Evolutionary conservation across 2,797 vertebrate species (phyloP), one percentile per base, ranked within the genome.

Genomic region (Aldrovandia affinis): DNA sequence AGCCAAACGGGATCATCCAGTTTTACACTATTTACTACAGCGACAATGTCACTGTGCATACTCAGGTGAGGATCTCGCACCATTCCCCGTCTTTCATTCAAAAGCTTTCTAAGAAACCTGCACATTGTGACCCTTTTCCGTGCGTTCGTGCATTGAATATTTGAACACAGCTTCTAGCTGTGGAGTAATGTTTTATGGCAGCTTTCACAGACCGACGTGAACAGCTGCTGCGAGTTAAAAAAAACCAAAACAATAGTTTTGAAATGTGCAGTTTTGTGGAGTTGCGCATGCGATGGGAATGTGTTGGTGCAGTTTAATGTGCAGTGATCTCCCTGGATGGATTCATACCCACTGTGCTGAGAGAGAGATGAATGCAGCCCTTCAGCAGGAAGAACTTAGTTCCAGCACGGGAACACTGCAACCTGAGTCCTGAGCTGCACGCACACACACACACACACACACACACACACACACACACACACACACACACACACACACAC

Each of bases 1-100:
- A 97, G 79, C 97, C 97, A 81, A 98, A 98, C 88, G 97, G 97
- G 79, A 92, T 97, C 87, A 96, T 99, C 92, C 92, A 93, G 30
- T 94, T 95, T 88, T 99, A 98, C 91, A 96, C 95, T 36, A 91
- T 99, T 92, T 97, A 96, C 93, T 98, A 97, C 88, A 94, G 91
- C 86, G 90, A 97, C 85, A 93, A 93, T 88, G 90, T 93, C 78
- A 96, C 92, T 82, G 86, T 94, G 88, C 94, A 89, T 85, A 57
- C 92, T 75, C 91, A 97, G 97, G 98, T 99, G 93, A 96, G 94
- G 81, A 30, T 47, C 77, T n/a, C 30, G 10, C 54, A 50, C 20
- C 30, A 3, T 18, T 50, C 25, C 25, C n/a, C n/a, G 5, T 0
- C 8, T 65, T 81, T 81, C 18, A 39, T 81, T 81, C 2, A 78